Percentiles rank a stretch among this genome's conserved stretches.
Conservation (phyloP, 2,888 invertebrate genomes). For the Luffia ferchaultella region DNA sequence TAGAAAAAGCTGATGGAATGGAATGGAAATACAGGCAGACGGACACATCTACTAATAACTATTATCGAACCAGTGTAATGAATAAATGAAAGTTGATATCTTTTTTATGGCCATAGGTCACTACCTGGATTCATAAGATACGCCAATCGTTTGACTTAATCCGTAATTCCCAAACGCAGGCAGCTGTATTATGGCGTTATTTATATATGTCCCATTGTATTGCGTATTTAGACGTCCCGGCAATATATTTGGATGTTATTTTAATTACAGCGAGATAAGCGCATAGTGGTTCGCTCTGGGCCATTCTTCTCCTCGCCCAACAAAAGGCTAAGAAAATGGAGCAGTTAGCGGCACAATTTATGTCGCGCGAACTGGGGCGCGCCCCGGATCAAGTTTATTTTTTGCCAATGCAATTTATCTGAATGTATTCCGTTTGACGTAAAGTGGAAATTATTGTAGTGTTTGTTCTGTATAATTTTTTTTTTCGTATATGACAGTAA, state of each 20-base stretch:
- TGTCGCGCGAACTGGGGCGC: background rate
- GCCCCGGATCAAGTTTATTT: background rate
- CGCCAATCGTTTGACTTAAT: too few species aligned
- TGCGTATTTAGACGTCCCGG: background rate
- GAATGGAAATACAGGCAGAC: too few species aligned
- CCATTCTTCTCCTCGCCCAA: slow-evolving; percentile 2
- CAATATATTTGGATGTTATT: background rate
- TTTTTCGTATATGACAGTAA: background rate
- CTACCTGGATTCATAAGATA: too few species aligned
- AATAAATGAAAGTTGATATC: too few species aligned
- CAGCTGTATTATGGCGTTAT: too few species aligned
- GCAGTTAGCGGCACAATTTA: slow-evolving; percentile 1
- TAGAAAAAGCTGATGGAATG: too few species aligned
- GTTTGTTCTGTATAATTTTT: background rate
- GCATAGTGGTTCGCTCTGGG: background rate
- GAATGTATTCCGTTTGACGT: background rate
- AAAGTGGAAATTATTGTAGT: background rate
- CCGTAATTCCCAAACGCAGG: too few species aligned
- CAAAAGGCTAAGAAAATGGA: slow-evolving; percentile 2
- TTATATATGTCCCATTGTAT: background rate
- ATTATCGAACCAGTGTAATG: too few species aligned
- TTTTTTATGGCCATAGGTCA: too few species aligned
- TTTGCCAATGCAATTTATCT: background rate
- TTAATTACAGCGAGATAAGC: background rate
- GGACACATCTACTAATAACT: too few species aligned